Percentiles rank a stretch among this genome's conserved stretches.
Evolutionary conservation across 2,797 vertebrate species (phyloP).

Genomic region (Amphiprion clarkii): DNA sequence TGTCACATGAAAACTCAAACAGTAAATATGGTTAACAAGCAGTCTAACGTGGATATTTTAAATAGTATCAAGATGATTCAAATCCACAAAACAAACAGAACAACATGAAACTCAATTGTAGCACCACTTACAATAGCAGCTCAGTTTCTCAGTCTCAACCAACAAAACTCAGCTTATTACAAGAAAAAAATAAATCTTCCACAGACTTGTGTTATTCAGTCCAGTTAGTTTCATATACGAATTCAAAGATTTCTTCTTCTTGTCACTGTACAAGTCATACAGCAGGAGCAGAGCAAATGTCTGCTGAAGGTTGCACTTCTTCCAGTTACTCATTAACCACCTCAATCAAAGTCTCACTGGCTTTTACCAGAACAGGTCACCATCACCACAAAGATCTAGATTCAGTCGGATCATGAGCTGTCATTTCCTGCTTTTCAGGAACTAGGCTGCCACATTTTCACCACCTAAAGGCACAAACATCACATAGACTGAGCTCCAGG

Average conservation of each 20-base stretch:
- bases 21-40: neutral
- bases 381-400: constrained; percentile 6
- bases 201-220: constrained; percentile 10
- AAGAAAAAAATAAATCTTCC: constrained; percentile 26
- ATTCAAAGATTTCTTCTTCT: constrained; percentile 16
- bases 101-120: neutral
- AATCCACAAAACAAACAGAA: neutral
- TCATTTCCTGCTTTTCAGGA: constrained; percentile 48
- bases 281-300: constrained; percentile 67
- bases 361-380: constrained; percentile 33
- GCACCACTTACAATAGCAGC: constrained; percentile 71
- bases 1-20: constrained; percentile 25
- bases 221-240: constrained; percentile 43
- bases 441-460: neutral
- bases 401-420: neutral
- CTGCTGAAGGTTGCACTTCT: constrained; percentile 74
- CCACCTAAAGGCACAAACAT: neutral
- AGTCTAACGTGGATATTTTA: neutral
- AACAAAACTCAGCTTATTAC: constrained; percentile 24
- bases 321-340: constrained; percentile 82
- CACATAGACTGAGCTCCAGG: fast-evolving
- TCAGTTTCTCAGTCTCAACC: constrained; percentile 24
- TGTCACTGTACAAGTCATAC: constrained; percentile 50
- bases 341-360: constrained; percentile 63
- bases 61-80: neutral